A percentile compares a stretch with the other conserved stretches of the same genome.
phyloP scores from a whole-genome alignment of 2,113 vertebrate species.

The Cacatua alba region DNA sequence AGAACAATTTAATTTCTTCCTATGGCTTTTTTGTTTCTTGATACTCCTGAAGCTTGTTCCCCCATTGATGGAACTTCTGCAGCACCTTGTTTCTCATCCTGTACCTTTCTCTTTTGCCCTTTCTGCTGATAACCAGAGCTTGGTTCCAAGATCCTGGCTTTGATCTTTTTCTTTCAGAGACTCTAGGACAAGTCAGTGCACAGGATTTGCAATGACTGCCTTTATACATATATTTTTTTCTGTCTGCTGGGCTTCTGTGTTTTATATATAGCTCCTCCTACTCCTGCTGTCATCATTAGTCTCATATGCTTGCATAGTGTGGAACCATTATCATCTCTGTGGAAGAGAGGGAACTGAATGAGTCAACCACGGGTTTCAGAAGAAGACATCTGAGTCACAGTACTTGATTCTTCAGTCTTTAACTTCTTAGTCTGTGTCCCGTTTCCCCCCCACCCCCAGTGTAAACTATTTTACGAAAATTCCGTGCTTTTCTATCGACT shows the following conservation, averaged over 20 bases:
- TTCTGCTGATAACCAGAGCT: background rate
- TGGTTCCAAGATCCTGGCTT: background rate
- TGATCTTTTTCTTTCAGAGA: background rate
- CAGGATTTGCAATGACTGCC: background rate
- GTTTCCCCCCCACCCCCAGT: accelerated
- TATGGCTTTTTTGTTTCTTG: background rate
- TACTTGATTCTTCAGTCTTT: constrained; percentile 18
- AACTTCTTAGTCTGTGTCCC: background rate
- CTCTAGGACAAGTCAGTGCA: background rate
- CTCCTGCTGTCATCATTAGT: constrained; percentile 63
- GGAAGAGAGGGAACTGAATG: constrained; percentile 35
- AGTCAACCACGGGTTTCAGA: constrained; percentile 46
- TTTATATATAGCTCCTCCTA: constrained; percentile 36
- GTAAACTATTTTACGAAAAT: background rate
- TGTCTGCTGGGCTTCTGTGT: constrained; percentile 47
- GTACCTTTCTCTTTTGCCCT: background rate
- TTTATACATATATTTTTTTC: background rate
- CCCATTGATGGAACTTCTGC: background rate
- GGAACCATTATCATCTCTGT: background rate
- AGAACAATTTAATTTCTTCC: constrained; percentile 40
- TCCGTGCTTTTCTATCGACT: background rate
- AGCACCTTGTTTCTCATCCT: background rate
- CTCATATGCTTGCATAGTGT: constrained; percentile 34
- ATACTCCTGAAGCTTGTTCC: background rate
- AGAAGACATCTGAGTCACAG: background rate